These are phyloP conservation scores for Physocephala rufipes DNA, from an alignment of 2,888 invertebrate species.

Conservation along the genomic window DNA sequence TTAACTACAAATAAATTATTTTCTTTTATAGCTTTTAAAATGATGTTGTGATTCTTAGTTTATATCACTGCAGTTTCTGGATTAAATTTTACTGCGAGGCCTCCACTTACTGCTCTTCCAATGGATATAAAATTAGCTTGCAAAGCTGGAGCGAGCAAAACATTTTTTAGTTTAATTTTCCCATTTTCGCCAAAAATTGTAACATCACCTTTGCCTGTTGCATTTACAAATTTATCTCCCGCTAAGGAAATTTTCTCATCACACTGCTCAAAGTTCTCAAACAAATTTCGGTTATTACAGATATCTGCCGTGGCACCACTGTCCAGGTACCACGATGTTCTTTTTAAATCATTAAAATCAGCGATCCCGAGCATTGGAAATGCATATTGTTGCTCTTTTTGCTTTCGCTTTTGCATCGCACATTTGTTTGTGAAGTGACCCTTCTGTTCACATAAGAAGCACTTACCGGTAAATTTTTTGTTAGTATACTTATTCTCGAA, in stretches of 20 bases:
- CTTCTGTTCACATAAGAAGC: slow-evolving; percentile 34
- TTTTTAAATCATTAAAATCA: slow-evolving; percentile 10
- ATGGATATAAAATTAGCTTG: slow-evolving; percentile 45
- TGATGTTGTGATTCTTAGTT: slow-evolving; percentile 20
- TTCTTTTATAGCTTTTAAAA: slow-evolving; percentile 24
- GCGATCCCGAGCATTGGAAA: slow-evolving; percentile 32
- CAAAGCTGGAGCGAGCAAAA: slow-evolving; percentile 40
- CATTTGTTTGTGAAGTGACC: slow-evolving; percentile 25
- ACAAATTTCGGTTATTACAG: slow-evolving; percentile 38
- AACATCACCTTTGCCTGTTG: slow-evolving; percentile 26
- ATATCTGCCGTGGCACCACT: slow-evolving; percentile 40
- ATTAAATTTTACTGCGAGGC: slow-evolving; percentile 32
- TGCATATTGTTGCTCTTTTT: slow-evolving; percentile 32
- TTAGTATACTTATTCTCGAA: slow-evolving; percentile 12
- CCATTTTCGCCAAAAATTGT: slow-evolving; percentile 15
- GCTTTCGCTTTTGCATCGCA: slow-evolving; percentile 25
- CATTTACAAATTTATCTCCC: slow-evolving; percentile 28
- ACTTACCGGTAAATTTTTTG: slow-evolving; percentile 29
- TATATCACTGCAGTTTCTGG: slow-evolving; percentile 27
- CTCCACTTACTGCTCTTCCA: slow-evolving; percentile 40
- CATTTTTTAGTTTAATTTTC: slow-evolving; percentile 35
- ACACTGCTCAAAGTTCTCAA: slow-evolving; percentile 32
- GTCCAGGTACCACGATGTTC: slow-evolving; percentile 38
- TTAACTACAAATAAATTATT: slow-evolving; percentile 36
- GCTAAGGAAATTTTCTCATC: slow-evolving; percentile 22